A percentile compares a stretch with the other conserved stretches of the same genome.
These are phyloP conservation scores for Helarctos malayanus DNA, from an alignment of 2,797 vertebrate genomes.

Conservation along the genomic window DNA sequence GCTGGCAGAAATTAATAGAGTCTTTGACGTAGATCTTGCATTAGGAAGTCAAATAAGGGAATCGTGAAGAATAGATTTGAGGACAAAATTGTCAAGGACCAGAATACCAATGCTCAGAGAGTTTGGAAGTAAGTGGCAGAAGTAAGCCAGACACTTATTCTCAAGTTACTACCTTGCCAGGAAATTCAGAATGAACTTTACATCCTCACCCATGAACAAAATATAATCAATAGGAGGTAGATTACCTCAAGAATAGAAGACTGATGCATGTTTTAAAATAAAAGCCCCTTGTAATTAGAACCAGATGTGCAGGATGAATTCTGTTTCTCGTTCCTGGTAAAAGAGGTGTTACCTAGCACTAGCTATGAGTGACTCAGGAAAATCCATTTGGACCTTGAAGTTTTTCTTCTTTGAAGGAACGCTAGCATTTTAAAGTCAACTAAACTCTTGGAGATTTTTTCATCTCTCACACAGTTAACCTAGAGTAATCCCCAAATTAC, in stretches of 20 bases:
- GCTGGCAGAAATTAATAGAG: neutral
- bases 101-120: neutral
- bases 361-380: neutral
- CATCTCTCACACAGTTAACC: neutral
- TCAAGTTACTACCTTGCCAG: neutral
- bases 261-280: neutral
- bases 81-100: neutral
- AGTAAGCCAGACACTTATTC: neutral
- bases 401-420: neutral
- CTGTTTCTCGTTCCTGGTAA: neutral
- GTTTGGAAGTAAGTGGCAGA: neutral
- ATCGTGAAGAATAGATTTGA: neutral
- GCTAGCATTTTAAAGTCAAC: neutral
- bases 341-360: fast-evolving
- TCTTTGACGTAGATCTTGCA: neutral
- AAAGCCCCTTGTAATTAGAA: neutral
- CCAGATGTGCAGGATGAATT: neutral
- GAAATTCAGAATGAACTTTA: neutral
- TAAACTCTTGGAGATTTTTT: neutral
- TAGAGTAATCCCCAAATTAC: neutral
- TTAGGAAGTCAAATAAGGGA: neutral
- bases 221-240: neutral
- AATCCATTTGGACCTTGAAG: neutral
- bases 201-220: neutral
- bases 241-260: neutral